Conservation (phyloP, 2,797 vertebrate species). For the Ataeniobius toweri region DNA sequence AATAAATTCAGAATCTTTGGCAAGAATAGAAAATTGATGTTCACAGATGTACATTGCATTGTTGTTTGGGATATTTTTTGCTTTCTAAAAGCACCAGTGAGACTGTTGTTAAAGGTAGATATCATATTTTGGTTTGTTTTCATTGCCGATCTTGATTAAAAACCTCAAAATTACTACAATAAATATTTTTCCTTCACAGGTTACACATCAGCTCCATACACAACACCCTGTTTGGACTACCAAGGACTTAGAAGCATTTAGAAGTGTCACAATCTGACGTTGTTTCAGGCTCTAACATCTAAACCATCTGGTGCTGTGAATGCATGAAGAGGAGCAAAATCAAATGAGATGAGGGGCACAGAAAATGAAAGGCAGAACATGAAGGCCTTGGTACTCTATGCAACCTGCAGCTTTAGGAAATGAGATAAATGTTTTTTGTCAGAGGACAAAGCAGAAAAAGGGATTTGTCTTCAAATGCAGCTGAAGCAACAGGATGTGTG, state of each 20-base stretch:
- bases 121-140: no score
- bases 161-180: no score
- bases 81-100: no score
- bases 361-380: conserved; percentile 21
- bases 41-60: no score
- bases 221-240: neutral
- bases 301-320: neutral
- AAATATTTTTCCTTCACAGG: neutral
- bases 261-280: neutral
- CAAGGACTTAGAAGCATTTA: neutral
- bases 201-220: neutral
- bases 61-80: no score
- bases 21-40: no score
- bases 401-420: conserved; percentile 65
- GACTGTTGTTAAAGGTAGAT: no score
- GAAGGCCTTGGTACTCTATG: conserved; percentile 42
- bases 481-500: conserved; percentile 59
- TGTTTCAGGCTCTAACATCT: neutral
- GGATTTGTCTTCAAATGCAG: conserved; percentile 68
- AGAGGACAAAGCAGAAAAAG: conserved; percentile 68
- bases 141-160: no score
- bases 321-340: neutral
- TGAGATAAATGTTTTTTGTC: conserved; percentile 62
- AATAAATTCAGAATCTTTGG: no score
- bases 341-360: conserved; percentile 16